Base-by-base conservation (phyloP, 2,888 invertebrate species). In the Eudasyphora cyanicolor region DNA sequence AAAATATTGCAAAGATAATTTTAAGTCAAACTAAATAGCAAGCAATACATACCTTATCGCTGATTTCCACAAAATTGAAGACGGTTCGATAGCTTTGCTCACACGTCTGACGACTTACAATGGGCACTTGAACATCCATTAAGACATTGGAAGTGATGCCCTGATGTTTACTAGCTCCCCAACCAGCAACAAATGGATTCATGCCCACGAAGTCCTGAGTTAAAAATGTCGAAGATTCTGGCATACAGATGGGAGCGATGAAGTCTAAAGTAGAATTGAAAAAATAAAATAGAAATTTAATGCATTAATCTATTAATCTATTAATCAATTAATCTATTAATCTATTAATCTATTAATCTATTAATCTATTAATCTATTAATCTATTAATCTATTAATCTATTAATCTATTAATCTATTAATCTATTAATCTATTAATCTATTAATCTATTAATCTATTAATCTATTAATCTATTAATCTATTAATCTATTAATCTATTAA, bases 241-340 rank as follows among this genome's bases (percentile, higher is more conserved):
- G 97, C 62, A 97, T 92, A 90, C 97, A 97, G 85, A 97, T 95
- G 0, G 96, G 96, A 84, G 92, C 93, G 75, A 97, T 94, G 42
- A 93, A 89, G 27, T 92, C 97, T 97, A 91, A 73, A 12, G n/a
- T 21, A 0, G 19, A 19, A 45, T 35, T 35, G 35, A 35, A 35
- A 7, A 7, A 35, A 35, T 10, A 35, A 35, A 35, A 7, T 35
- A 35, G 10, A 35, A 35, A 35, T n/a, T 5, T 14, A 8, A 45
- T 45, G 2, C 7, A 32, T 4, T 8, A 32, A 8, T 32, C 4
- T 32, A 6, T 32, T 32, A 32, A 32, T 32, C 8, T 32, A 32
- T 6, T 32, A 6, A 32, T 32, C 8, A 6, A 32, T 6, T 32
- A 6, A 32, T 32, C 8, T 32, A 32, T 6, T 32, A 6, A 32